phyloP scores from a whole-genome alignment of 1,140 invertebrate genomes.

The Sipha flava region DNA sequence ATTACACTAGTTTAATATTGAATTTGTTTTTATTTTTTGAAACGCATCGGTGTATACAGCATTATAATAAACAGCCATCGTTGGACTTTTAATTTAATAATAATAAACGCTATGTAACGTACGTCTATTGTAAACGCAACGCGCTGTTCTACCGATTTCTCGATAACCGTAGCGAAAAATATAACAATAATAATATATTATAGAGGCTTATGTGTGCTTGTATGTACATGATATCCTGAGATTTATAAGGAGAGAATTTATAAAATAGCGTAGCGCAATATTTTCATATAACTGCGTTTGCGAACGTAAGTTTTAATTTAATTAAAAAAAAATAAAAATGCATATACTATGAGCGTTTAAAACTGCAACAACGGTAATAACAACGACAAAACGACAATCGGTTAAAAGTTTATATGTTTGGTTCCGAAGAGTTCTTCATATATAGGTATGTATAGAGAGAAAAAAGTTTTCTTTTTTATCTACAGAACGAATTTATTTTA shows the following conservation, averaged over 20 bases:
- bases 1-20: neutral
- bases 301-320: neutral
- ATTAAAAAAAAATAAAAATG: neutral
- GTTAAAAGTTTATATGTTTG: neutral
- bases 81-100: neutral
- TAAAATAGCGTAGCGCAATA: too few species aligned
- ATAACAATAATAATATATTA: neutral
- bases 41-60: neutral
- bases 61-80: neutral
- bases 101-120: too few species aligned
- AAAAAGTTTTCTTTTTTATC: neutral
- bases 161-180: too few species aligned
- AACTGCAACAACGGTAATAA: neutral
- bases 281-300: neutral
- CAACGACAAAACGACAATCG: neutral
- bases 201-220: too few species aligned
- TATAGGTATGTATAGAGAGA: too few species aligned
- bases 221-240: too few species aligned
- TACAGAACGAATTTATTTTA: neutral
- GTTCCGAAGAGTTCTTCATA: neutral
- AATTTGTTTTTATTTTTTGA: too few species aligned
- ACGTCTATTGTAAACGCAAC: too few species aligned
- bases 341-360: neutral
- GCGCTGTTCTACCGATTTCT: too few species aligned
- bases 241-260: too few species aligned